phyloP scores from a whole-genome alignment of 2,113 vertebrate genomes.

The Sciurus niger region DNA sequence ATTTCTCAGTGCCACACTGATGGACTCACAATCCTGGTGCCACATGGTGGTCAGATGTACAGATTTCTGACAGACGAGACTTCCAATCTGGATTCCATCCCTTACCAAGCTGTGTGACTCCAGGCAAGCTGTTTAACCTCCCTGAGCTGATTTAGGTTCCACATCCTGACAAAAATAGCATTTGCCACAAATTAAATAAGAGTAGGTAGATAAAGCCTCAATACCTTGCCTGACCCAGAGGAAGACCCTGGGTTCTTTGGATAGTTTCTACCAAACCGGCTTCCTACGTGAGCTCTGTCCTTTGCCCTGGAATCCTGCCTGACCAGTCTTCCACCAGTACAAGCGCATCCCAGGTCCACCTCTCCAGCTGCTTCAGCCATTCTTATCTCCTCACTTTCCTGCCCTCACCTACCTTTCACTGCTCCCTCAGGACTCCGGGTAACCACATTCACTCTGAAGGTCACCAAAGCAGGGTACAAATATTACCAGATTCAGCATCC shows the following conservation, averaged over 20 bases:
- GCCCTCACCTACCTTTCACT: background rate
- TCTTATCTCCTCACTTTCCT: too few relatives aligned
- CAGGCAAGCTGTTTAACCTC: background rate
- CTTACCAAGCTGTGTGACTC: background rate
- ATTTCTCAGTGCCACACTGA: background rate
- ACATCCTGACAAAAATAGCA: conserved; percentile 32
- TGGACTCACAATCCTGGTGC: background rate
- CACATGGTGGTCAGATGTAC: background rate
- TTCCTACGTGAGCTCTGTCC: background rate
- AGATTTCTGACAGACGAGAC: background rate
- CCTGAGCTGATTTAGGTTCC: background rate
- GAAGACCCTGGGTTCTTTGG: background rate
- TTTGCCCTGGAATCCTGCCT: background rate
- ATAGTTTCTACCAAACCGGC: background rate
- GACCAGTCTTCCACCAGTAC: background rate
- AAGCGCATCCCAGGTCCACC: background rate
- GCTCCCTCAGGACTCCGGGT: background rate
- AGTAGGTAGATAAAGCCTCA: background rate
- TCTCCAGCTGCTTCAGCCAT: background rate
- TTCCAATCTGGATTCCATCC: background rate
- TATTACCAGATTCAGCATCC: background rate
- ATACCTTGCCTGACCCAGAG: background rate
- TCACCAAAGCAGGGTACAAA: background rate
- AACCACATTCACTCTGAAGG: background rate
- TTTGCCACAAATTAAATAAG: background rate